A percentile compares a stretch with the other conserved stretches of the same genome.
phyloP scores from a whole-genome alignment of 2,113 vertebrate species.

The Pampusana beccarii region DNA sequence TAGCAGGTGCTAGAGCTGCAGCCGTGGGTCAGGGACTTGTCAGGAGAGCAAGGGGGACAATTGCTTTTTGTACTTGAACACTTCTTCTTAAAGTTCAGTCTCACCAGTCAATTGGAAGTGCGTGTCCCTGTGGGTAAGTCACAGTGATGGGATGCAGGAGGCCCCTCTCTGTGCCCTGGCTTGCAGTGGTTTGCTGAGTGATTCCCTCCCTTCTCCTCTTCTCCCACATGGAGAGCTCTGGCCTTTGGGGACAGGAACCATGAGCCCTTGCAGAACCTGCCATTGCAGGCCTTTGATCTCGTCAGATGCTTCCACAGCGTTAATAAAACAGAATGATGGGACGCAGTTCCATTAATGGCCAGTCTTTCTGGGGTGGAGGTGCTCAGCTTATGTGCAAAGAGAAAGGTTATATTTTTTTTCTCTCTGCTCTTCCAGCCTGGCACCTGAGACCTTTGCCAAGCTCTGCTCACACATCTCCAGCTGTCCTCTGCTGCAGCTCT shows the following conservation, averaged over 20 bases:
- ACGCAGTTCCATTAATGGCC: background rate
- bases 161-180: background rate
- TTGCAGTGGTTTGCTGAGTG: background rate
- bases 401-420: background rate
- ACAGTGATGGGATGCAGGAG: background rate
- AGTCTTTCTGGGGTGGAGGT: background rate
- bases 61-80: slow-evolving; percentile 9
- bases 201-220: background rate
- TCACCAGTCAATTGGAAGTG: background rate
- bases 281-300: background rate
- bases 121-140: background rate
- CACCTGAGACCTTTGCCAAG: background rate
- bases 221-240: rapidly evolving
- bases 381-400: background rate
- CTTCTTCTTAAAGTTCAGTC: background rate
- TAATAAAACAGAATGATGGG: background rate
- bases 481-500: background rate
- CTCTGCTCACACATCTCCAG: background rate
- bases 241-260: background rate
- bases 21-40: background rate
- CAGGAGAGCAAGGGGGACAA: slow-evolving; percentile 29
- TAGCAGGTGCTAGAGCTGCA: slow-evolving; percentile 43
- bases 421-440: background rate
- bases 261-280: background rate
- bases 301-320: background rate